Evolutionary conservation across 2,797 vertebrate species (phyloP).

Genomic region (Orestias chungarensis): DNA sequence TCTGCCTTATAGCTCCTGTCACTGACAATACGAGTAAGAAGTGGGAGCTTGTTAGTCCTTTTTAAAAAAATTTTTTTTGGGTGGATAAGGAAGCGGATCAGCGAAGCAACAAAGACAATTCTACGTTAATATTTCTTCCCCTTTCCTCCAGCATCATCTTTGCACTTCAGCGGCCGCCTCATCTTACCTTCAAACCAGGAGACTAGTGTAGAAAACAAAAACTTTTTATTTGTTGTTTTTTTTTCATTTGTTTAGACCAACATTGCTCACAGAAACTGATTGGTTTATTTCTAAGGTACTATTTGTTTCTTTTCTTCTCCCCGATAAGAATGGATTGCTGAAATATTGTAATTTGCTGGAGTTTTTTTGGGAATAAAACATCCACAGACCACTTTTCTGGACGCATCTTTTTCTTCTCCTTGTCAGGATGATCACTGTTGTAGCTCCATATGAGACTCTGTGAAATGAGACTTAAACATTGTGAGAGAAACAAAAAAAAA

Average conservation of each 20-base stretch:
- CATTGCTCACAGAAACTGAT: conserved; percentile 5
- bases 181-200: conserved; percentile 39
- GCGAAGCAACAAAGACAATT: conserved; percentile 66
- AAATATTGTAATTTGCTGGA: conserved; percentile 40
- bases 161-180: conserved; percentile 59
- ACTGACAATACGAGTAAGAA: conserved; percentile 72
- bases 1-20: conserved; percentile 81
- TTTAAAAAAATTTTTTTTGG: conserved; percentile 70
- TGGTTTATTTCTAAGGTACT: conserved; percentile 45
- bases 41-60: conserved; percentile 68
- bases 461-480: conserved; percentile 49
- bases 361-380: conserved; percentile 57
- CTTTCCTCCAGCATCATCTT: conserved; percentile 39
- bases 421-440: conserved; percentile 30
- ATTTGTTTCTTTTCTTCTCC: conserved; percentile 10
- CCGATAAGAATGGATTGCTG: conserved; percentile 44
- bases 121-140: conserved; percentile 46
- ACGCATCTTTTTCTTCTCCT: neutral
- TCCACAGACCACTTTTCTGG: conserved; percentile 41
- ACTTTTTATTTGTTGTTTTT: neutral
- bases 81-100: conserved; percentile 46
- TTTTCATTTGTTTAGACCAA: neutral
- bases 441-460: conserved; percentile 40
- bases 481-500: conserved; percentile 44
- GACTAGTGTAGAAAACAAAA: conserved; percentile 25